Evolutionary conservation across 2,888 invertebrate species (phyloP).

Genomic region (Caradrina clavipalpis): DNA sequence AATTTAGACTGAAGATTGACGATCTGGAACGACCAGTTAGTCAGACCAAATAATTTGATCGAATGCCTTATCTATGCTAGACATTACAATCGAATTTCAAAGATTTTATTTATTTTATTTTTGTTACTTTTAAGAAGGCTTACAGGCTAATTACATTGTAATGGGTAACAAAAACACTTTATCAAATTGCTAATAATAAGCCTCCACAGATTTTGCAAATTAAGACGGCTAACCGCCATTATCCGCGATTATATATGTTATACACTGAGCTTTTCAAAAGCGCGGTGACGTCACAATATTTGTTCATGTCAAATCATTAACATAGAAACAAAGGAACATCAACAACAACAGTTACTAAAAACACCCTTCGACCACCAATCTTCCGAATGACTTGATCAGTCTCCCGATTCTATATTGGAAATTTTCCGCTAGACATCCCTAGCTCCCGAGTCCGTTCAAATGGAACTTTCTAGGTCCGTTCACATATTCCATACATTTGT

Average conservation of each 20-base stretch:
- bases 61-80: not conserved
- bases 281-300: too few relatives aligned
- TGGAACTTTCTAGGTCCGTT: slow-evolving; percentile 43
- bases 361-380: not conserved
- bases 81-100: not conserved
- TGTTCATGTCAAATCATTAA: not conserved
- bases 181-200: too few relatives aligned
- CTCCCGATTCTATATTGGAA: slow-evolving; percentile 12
- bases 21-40: not conserved
- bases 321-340: not conserved
- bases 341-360: not conserved
- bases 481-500: slow-evolving; percentile 44
- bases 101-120: too few relatives aligned
- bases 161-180: too few relatives aligned
- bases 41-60: not conserved
- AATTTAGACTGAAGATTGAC: not conserved
- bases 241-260: too few relatives aligned
- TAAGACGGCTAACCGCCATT: too few relatives aligned
- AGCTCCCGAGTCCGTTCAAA: slow-evolving; percentile 7
- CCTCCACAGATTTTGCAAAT: too few relatives aligned
- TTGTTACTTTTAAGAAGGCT: too few relatives aligned
- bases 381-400: slow-evolving; percentile 15
- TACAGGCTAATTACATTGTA: too few relatives aligned
- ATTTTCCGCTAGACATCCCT: slow-evolving; percentile 36
- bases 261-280: too few relatives aligned